These are phyloP conservation scores for Pachypanchax playfairii DNA, from an alignment of 2,113 vertebrate species.

Conservation along the genomic window DNA sequence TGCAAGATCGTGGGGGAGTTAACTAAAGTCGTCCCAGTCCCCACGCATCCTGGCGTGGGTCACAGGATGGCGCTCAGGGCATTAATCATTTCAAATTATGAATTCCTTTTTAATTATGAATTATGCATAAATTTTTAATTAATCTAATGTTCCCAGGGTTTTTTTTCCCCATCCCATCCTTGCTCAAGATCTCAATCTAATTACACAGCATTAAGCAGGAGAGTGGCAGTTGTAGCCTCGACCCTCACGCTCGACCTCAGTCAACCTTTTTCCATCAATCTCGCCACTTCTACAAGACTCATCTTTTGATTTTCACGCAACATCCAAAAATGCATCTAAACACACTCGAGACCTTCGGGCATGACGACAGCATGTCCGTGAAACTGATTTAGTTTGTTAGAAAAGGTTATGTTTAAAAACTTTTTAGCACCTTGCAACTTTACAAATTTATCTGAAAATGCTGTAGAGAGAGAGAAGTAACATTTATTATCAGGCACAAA, in stretches of 20 bases:
- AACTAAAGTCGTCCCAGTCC: slow-evolving; percentile 71
- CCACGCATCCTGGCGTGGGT: slow-evolving; percentile 71
- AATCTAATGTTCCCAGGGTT: slow-evolving; percentile 83
- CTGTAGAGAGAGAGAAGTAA: neutral
- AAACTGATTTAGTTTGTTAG: slow-evolving; percentile 30
- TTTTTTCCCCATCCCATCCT: slow-evolving; percentile 56
- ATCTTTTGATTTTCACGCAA: slow-evolving; percentile 65
- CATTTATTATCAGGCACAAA: neutral
- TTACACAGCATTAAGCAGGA: slow-evolving; percentile 79
- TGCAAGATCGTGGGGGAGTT: slow-evolving; percentile 68
- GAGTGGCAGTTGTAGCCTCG: slow-evolving; percentile 72
- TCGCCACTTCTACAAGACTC: slow-evolving; percentile 55
- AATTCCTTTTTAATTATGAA: slow-evolving; percentile 87
- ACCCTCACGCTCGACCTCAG: slow-evolving; percentile 68
- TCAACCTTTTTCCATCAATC: slow-evolving; percentile 80
- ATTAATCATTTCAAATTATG: slow-evolving; percentile 84
- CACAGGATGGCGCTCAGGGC: slow-evolving; percentile 74
- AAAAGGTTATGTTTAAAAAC: no score
- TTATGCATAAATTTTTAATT: slow-evolving; percentile 87
- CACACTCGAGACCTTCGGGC: slow-evolving; percentile 15
- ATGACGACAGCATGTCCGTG: slow-evolving; percentile 47
- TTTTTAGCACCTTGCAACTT: slow-evolving; percentile 1
- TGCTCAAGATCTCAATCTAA: slow-evolving; percentile 81
- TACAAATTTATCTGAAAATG: neutral
- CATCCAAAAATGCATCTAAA: slow-evolving; percentile 68